These are phyloP conservation scores for Scopus umbretta DNA, from an alignment of 2,113 vertebrate genomes.

Conservation along the genomic window DNA sequence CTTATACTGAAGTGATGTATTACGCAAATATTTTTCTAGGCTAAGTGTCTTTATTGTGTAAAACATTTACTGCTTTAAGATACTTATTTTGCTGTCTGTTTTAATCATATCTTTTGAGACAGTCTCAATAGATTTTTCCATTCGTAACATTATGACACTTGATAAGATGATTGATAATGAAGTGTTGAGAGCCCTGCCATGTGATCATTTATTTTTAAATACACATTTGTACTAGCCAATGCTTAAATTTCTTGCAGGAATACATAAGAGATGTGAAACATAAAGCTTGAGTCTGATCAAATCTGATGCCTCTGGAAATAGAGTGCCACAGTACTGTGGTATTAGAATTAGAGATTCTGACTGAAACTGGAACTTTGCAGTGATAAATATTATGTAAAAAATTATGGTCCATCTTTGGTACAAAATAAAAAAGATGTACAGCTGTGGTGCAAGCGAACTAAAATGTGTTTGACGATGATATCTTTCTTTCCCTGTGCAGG, in stretches of 20 bases:
- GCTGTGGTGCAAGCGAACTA: neutral
- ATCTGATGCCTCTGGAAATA: constrained; percentile 54
- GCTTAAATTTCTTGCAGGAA: constrained; percentile 21
- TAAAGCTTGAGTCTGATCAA: constrained; percentile 43
- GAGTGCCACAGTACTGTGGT: constrained; percentile 7
- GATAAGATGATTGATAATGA: constrained; percentile 56
- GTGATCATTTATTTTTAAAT: constrained; percentile 65
- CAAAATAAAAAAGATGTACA: neutral
- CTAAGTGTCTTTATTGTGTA: constrained; percentile 38
- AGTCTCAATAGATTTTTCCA: constrained; percentile 49
- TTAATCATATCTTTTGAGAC: constrained; percentile 51
- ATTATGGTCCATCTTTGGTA: neutral
- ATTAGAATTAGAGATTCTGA: constrained; percentile 52
- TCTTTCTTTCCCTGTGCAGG: constrained; percentile 72
- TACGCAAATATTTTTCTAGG: constrained; percentile 7
- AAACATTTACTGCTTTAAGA: constrained; percentile 27
- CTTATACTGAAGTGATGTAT: neutral
- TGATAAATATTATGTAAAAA: constrained; percentile 43
- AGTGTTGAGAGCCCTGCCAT: constrained; percentile 33
- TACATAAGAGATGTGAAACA: constrained; percentile 5
- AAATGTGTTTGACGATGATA: neutral
- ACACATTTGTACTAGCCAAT: constrained; percentile 42
- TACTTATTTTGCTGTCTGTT: constrained; percentile 43
- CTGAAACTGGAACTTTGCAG: constrained; percentile 46
- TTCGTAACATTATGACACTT: constrained; percentile 43